Evolutionary conservation across 1,140 invertebrate genomes (phyloP).

Genomic region (Drosophila suzukii): DNA sequence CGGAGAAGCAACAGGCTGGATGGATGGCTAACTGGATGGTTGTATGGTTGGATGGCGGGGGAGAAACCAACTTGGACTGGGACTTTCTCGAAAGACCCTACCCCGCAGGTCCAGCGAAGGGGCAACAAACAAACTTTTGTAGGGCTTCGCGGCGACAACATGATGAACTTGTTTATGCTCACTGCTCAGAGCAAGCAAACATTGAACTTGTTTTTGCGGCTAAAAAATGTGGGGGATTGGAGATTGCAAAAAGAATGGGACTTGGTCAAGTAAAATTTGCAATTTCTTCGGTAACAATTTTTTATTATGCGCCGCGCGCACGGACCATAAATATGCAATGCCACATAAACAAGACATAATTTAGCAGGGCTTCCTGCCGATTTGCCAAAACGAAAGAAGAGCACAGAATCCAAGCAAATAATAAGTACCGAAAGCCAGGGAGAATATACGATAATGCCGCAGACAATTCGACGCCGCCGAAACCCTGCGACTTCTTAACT

Average conservation of each 20-base stretch:
- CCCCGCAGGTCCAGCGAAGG: constrained; percentile 54
- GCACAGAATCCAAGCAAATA: constrained; percentile 61
- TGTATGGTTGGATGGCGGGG: background rate
- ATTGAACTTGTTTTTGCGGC: constrained; percentile 76
- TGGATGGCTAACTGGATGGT: background rate
- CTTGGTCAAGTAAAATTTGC: constrained; percentile 77
- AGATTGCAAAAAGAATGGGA: constrained; percentile 27
- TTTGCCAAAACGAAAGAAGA: constrained; percentile 72
- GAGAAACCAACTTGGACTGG: constrained; percentile 30
- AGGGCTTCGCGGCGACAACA: constrained; percentile 64
- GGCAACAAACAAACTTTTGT: constrained; percentile 70
- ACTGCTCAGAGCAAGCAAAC: constrained; percentile 69
- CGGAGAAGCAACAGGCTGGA: constrained; percentile 50
- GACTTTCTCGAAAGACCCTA: constrained; percentile 62
- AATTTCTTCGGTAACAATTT: constrained; percentile 72
- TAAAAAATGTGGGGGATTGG: background rate
- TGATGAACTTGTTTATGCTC: constrained; percentile 71
- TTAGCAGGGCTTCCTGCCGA: constrained; percentile 78
- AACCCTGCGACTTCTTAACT: constrained; percentile 15
- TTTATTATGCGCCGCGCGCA: constrained; percentile 67
- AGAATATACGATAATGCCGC: constrained; percentile 82
- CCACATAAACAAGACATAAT: constrained; percentile 83
- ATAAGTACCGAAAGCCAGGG: constrained; percentile 66
- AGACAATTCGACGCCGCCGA: constrained; percentile 70
- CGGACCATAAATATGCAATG: constrained; percentile 77